Evolutionary conservation across 1,140 invertebrate genomes (phyloP), one percentile per base, ranked within the genome.

Genomic region (Asbolus verrucosus): DNA sequence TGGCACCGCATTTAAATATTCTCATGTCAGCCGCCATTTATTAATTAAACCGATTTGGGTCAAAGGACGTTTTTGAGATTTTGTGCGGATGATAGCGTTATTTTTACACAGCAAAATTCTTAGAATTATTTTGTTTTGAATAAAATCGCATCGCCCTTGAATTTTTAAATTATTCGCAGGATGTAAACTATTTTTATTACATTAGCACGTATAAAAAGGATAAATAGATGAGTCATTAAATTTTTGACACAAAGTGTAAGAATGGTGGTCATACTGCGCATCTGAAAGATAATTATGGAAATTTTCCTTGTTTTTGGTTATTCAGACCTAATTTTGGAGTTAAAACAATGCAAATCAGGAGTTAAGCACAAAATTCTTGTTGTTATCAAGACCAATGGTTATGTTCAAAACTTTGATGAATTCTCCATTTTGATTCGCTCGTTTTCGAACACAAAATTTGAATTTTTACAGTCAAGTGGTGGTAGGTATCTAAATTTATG

Each of bases 181-280:
- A 63, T 63, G 61, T 63, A 11, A 41, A 21, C 61, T 21, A 63
- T 63, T 63, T 63, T 63, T 63, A 39, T 41, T 39, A 41, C 61
- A 63, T 63, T 63, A 63, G 39, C 61, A 63, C 61, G 14, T 63
- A 63, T 36, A 63, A 24, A 36, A 63, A 41, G 33, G 61, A 63
- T 63, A 41, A 38, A 63, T 30, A 50, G 46, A 4, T 54, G 46
- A 54, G 19, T 54, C 46, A 54, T 54, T 54, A 24, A n/a, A 27
- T 4, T 27, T 54, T 54, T 54, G 46, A 27, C 46, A 54, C 21
- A 24, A 54, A 54, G 27, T 54, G 24, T 54, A 54, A 54, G 46
- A 54, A 54, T 54, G 21, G 21, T n/a, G n/a, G n/a, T n/a, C n/a
- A n/a, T n/a, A n/a, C 33, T 6, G 33, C 33, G 33, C 9, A 41